These are phyloP conservation scores for Rhabdomys pumilio DNA, from an alignment of 2,797 vertebrate species.

Conservation along the genomic window DNA sequence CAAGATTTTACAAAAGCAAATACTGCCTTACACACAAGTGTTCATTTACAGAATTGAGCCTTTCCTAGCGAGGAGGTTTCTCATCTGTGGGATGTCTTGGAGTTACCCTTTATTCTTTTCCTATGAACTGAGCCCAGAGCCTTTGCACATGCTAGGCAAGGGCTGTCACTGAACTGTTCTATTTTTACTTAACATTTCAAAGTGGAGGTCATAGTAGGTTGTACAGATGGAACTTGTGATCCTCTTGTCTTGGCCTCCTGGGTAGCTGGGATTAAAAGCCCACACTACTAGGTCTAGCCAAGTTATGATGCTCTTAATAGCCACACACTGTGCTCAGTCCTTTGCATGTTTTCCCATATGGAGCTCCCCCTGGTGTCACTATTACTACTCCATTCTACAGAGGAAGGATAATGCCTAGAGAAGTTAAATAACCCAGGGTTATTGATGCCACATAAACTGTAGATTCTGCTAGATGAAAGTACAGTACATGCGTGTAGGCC, in stretches of 20 bases:
- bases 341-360: slow-evolving; percentile 5
- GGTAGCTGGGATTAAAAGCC: not conserved
- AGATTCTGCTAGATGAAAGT: not conserved
- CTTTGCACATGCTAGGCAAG: not conserved
- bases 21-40: not conserved
- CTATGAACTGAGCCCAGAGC: not conserved
- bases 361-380: not conserved
- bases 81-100: not conserved
- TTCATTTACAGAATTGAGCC: not conserved
- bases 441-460: not conserved
- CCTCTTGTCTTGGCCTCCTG: not conserved
- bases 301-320: not conserved
- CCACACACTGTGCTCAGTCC: not conserved
- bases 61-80: not conserved
- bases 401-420: not conserved
- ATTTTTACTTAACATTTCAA: not conserved
- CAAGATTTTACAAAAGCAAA: slow-evolving; percentile 32
- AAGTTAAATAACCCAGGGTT: not conserved
- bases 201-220: not conserved
- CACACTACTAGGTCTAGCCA: not conserved
- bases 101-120: not conserved
- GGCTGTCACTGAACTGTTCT: not conserved
- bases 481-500: not conserved
- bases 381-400: not conserved
- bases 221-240: not conserved